These are phyloP conservation scores for Phaethornis superciliosus DNA, from an alignment of 2,113 vertebrate genomes.

Conservation along the genomic window DNA sequence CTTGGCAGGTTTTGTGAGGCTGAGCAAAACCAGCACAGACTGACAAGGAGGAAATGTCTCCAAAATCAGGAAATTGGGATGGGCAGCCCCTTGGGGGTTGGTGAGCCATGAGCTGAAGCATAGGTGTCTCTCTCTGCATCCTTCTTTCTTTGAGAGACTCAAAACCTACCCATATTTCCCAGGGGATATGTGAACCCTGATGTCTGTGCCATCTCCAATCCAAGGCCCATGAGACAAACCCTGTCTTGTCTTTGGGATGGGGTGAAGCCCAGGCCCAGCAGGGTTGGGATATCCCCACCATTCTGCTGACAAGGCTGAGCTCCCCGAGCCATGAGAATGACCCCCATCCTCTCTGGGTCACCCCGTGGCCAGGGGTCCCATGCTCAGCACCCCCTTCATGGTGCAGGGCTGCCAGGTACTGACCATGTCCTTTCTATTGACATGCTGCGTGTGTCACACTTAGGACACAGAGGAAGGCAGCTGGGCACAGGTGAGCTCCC, in stretches of 20 bases:
- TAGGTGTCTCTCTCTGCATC: background rate
- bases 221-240: background rate
- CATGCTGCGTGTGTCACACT: conserved; percentile 79
- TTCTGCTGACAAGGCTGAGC: background rate
- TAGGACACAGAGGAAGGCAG: conserved; percentile 97
- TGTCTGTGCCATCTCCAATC: background rate
- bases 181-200: background rate
- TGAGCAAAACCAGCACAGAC: background rate
- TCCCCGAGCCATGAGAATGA: accelerated
- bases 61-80: background rate
- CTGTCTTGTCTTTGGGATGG: background rate
- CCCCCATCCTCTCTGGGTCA: background rate
- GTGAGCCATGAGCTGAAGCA: background rate
- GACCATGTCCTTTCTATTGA: conserved; percentile 75
- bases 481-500: conserved; percentile 96
- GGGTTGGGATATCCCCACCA: background rate
- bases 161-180: background rate
- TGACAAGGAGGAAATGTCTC: background rate
- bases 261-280: no score
- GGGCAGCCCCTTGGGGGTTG: background rate
- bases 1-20: background rate
- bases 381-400: accelerated
- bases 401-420: background rate
- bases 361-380: accelerated
- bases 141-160: background rate